phyloP scores from a whole-genome alignment of 2,797 vertebrate genomes.

The Brotula barbata region DNA sequence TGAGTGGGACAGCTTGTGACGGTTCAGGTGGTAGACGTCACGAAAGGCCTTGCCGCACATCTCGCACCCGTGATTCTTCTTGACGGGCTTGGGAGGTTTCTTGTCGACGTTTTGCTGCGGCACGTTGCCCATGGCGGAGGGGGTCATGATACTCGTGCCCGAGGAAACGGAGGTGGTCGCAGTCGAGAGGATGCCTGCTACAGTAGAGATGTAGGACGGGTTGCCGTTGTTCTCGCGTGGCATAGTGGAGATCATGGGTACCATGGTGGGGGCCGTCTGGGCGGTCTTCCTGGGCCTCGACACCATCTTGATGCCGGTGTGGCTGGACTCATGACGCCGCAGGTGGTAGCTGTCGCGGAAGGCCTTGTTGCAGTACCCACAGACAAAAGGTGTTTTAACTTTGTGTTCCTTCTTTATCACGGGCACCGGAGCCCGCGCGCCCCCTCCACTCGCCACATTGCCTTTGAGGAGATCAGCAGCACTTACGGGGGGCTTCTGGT shows the following conservation, averaged over 20 bases:
- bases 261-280: constrained; percentile 88
- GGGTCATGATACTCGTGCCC: constrained; percentile 77
- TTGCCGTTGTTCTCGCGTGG: constrained; percentile 89
- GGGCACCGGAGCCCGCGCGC: constrained; percentile 61
- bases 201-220: constrained; percentile 90
- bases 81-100: constrained; percentile 95
- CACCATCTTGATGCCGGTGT: constrained; percentile 99
- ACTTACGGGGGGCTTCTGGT: constrained; percentile 91
- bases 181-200: constrained; percentile 94
- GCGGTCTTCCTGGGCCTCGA: constrained; percentile 93
- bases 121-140: constrained; percentile 72
- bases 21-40: constrained; percentile 97
- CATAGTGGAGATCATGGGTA: constrained; percentile 94
- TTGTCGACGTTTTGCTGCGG: constrained; percentile 82
- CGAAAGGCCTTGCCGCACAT: constrained; percentile 99
- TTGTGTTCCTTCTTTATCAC: constrained; percentile 97
- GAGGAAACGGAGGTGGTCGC: constrained; percentile 93
- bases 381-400: constrained; percentile 97
- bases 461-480: constrained; percentile 93
- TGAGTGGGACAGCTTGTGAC: constrained; percentile 98
- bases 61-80: constrained; percentile 99
- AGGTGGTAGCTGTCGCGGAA: constrained; percentile 99
- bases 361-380: constrained; percentile 99
- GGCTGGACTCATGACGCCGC: constrained; percentile 97
- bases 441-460: constrained; percentile 78